Evolutionary conservation across 2,888 invertebrate genomes (phyloP).

Genomic region (Diabrotica balteata): DNA sequence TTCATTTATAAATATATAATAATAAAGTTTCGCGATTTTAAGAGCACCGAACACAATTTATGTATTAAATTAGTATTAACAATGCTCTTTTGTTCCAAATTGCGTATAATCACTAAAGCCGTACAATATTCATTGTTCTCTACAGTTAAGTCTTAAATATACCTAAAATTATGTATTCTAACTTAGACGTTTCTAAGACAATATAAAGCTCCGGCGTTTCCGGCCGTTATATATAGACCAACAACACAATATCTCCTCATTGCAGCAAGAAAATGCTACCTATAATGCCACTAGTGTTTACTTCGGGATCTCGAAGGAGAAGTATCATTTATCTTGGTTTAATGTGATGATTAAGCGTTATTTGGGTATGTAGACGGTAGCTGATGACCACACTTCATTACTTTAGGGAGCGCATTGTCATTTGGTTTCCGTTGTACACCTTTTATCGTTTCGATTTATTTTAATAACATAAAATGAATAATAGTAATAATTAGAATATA

Average conservation of each 20-base stretch:
- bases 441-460: no score
- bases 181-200: constrained; percentile 7
- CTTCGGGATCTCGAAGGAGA: neutral
- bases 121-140: neutral
- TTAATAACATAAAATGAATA: no score
- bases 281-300: constrained; percentile 2
- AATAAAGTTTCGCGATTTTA: no score
- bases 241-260: constrained; percentile 8
- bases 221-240: constrained; percentile 9
- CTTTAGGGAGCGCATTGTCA: no score
- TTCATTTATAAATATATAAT: no score
- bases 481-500: no score
- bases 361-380: neutral
- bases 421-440: no score
- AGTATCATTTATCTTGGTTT: constrained; percentile 10
- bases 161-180: constrained; percentile 13
- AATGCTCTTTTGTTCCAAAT: no score
- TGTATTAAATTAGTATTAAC: no score
- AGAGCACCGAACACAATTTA: no score
- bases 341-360: neutral
- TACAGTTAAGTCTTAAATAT: neutral
- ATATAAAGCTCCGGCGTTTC: constrained; percentile 11
- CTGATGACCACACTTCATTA: no score
- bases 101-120: neutral
- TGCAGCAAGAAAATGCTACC: constrained; percentile 7